A percentile compares a stretch with the other conserved stretches of the same genome.
These are phyloP conservation scores for Turritopsis dohrnii DNA, from an alignment of 30 jellyfish, hydroid and myxozoan genomes.

Conservation along the genomic window DNA sequence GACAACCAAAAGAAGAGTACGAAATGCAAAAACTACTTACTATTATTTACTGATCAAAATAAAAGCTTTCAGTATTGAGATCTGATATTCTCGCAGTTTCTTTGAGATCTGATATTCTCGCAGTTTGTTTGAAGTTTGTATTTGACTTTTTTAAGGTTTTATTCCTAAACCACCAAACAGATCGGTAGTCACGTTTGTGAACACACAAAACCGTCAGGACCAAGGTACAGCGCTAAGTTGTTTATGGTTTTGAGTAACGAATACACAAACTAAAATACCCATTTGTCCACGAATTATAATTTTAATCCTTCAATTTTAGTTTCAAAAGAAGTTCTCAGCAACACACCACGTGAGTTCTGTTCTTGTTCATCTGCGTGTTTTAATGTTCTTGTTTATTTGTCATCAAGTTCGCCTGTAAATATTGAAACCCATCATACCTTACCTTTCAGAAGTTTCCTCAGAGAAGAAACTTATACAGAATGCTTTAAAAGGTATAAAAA, in stretches of 20 bases:
- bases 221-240: background rate
- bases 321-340: background rate
- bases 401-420: too few species aligned
- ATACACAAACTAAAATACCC: background rate
- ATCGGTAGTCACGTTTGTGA: background rate
- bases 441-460: background rate
- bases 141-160: background rate
- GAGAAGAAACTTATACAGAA: background rate
- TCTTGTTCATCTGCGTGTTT: too few species aligned
- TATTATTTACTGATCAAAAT: too few species aligned
- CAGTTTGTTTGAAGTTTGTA: background rate
- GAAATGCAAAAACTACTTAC: too few species aligned
- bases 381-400: too few species aligned
- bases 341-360: background rate
- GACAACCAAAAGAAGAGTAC: slow-evolving; percentile 4
- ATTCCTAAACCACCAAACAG: background rate
- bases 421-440: too few species aligned
- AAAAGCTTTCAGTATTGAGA: too few species aligned
- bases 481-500: background rate
- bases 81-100: background rate
- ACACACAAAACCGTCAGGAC: background rate
- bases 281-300: background rate
- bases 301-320: background rate
- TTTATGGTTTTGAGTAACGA: too few species aligned
- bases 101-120: background rate